These are phyloP conservation scores for Bellardia bayeri DNA, from an alignment of 2,888 invertebrate species.

Conservation along the genomic window DNA sequence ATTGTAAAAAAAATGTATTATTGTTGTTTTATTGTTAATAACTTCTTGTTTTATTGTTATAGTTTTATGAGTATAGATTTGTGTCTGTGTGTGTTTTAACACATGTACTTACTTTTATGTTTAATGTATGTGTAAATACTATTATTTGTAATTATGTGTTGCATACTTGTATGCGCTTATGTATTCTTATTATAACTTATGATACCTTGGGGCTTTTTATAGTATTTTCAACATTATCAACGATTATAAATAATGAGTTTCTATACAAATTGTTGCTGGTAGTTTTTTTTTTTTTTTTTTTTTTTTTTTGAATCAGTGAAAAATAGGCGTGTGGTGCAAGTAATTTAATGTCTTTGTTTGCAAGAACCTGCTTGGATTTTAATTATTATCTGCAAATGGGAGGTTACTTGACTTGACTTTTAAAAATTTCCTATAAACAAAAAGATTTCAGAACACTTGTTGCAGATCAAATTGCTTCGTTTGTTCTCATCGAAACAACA, in stretches of 20 bases:
- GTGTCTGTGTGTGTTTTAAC: background rate
- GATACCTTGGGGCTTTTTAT: constrained; percentile 42
- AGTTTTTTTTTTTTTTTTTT: background rate
- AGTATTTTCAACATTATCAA: background rate
- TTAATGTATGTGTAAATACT: constrained; percentile 21
- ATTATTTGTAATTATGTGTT: constrained; percentile 18
- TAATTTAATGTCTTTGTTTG: background rate
- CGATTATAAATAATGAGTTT: constrained; percentile 1
- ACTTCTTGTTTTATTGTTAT: constrained; percentile 24
- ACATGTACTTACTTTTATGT: background rate
- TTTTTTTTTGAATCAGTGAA: background rate
- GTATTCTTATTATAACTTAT: constrained; percentile 56
- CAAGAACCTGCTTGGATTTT: too few relatives aligned
- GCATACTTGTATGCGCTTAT: constrained; percentile 27
- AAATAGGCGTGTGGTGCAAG: background rate
- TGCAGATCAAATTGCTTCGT: too few relatives aligned
- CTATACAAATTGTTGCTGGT: background rate
- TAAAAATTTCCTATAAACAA: too few relatives aligned
- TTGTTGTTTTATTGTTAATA: constrained; percentile 46
- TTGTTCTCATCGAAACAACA: too few relatives aligned
- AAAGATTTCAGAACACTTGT: too few relatives aligned
- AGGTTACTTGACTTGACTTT: too few relatives aligned
- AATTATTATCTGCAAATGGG: too few relatives aligned
- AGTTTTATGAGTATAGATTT: background rate
- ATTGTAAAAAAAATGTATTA: background rate